Base-by-base conservation (phyloP, 2,113 vertebrate species). In the Macquaria ambigua region DNA sequence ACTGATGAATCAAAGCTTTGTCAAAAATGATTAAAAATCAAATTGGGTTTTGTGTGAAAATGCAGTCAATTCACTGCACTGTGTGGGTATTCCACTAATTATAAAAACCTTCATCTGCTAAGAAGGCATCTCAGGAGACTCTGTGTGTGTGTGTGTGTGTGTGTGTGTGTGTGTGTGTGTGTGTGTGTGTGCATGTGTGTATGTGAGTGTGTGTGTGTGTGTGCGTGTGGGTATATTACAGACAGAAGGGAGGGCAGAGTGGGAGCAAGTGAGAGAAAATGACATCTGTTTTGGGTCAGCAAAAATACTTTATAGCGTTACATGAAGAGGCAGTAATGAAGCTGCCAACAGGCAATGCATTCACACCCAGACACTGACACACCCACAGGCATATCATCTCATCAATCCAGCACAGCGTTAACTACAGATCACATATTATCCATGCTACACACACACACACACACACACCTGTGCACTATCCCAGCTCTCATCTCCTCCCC, bases 251-350 rank as follows among this genome's bases (percentile, higher is more conserved):
- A 70, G 71, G 75, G 77, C 23, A 61, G 48, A 83, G 78, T 66
- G 78, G 37, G 50, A 81, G 78, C n/a, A 62, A 74, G 55, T 61
- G 74, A 71, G 59, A 79, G 71, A 83, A 89, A 87, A 83, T 82
- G 82, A 86, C 80, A 91, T 92, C 87, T 87, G 87, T 89, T 93
- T 86, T 83, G 68, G 89, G 91, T 90, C 90, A 91, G 87, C 83
- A 84, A 83, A 90, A 83, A 84, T 66, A 87, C 89, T 87, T 87
- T 39, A 85, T 52, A 82, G 77, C 28, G 43, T 69, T n/a, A 74
- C 63, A 85, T 74, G 76, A 70, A 86, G 83, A 77, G 41, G 74
- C 79, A 87, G 75, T 83, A 73, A 90, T 62, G 73, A 81, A 31
- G 43, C 43, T 53, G 34, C 61, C 74, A 88, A 74, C 62, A 81